Percentiles rank a stretch among this genome's conserved stretches.
Conservation (phyloP, 64 coral and sea anemone species). For the Dendrophyllia cribrosa region DNA sequence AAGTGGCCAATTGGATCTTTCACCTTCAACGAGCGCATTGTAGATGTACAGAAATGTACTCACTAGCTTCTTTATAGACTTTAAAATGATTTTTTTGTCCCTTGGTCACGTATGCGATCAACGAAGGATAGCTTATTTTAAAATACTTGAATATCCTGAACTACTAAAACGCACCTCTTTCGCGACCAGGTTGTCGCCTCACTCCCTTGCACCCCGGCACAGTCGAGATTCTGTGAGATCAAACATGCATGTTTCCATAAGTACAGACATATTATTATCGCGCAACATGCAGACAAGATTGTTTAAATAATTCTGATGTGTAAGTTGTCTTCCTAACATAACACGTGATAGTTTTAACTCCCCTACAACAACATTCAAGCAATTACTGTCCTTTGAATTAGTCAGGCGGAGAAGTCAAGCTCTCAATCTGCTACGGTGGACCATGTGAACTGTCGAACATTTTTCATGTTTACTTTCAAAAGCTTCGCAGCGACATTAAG, state of each 20-base stretch:
- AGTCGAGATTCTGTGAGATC: not conserved
- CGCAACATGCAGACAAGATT: not conserved
- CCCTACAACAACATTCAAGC: too few relatives aligned
- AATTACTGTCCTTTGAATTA: too few relatives aligned
- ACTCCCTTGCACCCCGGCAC: not conserved
- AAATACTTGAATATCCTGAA: not conserved
- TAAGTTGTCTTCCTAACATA: too few relatives aligned
- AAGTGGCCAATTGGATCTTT: not conserved
- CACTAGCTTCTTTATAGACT: not conserved
- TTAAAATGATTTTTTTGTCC: not conserved
- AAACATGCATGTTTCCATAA: not conserved
- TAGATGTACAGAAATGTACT: not conserved
- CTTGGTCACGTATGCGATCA: not conserved
- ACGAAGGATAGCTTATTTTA: not conserved
- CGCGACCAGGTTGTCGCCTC: not conserved
- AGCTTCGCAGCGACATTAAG: not conserved
- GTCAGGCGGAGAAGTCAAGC: too few relatives aligned
- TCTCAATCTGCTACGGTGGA: too few relatives aligned
- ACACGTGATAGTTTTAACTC: too few relatives aligned
- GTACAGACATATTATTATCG: not conserved
- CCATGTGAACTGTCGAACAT: not conserved
- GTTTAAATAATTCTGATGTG: too few relatives aligned
- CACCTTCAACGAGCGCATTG: not conserved
- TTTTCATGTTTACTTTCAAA: not conserved
- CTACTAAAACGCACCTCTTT: not conserved